These are phyloP conservation scores for Dipodomys ordii DNA, from an alignment of 2,113 vertebrate species.

Conservation along the genomic window DNA sequence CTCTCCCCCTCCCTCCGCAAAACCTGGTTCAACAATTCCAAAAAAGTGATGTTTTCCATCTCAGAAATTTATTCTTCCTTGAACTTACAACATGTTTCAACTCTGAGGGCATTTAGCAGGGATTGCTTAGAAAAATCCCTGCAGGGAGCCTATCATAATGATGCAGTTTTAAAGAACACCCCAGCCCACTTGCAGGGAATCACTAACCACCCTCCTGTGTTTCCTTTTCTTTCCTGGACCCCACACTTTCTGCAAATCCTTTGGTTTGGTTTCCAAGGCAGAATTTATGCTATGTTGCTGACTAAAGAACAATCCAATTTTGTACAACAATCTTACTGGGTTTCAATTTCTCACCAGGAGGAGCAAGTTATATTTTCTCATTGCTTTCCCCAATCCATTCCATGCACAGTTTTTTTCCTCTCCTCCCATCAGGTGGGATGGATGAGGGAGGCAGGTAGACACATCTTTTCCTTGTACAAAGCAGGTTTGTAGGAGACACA, in stretches of 20 bases:
- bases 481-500: accelerated
- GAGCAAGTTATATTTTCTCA: constrained; percentile 1
- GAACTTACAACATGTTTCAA: constrained; percentile 49
- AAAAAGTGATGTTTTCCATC: constrained; percentile 8
- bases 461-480: neutral
- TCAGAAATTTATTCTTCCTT: constrained; percentile 65
- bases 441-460: neutral
- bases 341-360: constrained; percentile 62
- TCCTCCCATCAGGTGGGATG: neutral
- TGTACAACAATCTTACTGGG: neutral
- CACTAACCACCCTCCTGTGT: constrained; percentile 36
- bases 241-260: neutral
- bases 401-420: neutral
- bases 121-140: constrained; percentile 63
- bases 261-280: constrained; percentile 43
- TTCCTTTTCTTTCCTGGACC: neutral
- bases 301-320: constrained; percentile 38
- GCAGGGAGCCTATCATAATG: constrained; percentile 40
- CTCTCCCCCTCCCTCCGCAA: neutral
- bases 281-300: neutral
- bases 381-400: neutral
- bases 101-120: constrained; percentile 53
- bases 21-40: constrained; percentile 46
- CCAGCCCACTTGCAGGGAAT: constrained; percentile 42
- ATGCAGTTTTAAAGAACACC: constrained; percentile 38